phyloP scores from a whole-genome alignment of 2,888 invertebrate genomes.

The Boloria selene region DNA sequence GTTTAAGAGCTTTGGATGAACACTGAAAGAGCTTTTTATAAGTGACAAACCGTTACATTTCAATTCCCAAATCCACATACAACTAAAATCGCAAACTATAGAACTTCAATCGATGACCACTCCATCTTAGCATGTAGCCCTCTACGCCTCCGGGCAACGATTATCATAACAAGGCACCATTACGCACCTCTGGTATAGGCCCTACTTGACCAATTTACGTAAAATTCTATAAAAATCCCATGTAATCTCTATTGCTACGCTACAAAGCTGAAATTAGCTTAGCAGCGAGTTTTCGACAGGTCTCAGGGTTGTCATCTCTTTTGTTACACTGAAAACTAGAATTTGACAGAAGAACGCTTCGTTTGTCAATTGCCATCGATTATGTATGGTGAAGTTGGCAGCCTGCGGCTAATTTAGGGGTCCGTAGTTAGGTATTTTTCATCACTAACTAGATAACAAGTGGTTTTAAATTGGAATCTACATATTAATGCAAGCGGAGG shows the following conservation, averaged over 20 bases:
- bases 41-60: constrained; percentile 4
- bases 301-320: constrained; percentile 50
- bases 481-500: constrained; percentile 73
- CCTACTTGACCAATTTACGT: constrained; percentile 42
- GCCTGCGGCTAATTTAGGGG: constrained; percentile 76
- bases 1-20: too few species aligned
- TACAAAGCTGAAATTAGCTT: constrained; percentile 40
- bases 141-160: constrained; percentile 64
- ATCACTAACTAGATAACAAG: constrained; percentile 81
- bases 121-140: constrained; percentile 61
- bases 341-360: constrained; percentile 81
- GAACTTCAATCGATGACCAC: constrained; percentile 59
- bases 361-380: constrained; percentile 82
- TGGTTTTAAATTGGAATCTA: constrained; percentile 81
- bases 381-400: constrained; percentile 69
- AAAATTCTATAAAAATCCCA: constrained; percentile 17
- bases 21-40: not conserved
- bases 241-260: not conserved
- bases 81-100: constrained; percentile 1
- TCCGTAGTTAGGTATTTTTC: constrained; percentile 75
- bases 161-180: constrained; percentile 81
- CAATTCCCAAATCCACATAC: constrained; percentile 3
- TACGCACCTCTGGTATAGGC: constrained; percentile 66
- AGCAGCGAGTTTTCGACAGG: not conserved
- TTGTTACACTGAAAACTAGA: constrained; percentile 74